These are phyloP conservation scores for Apaloderma vittatum DNA, from an alignment of 2,113 vertebrate genomes.

Conservation along the genomic window DNA sequence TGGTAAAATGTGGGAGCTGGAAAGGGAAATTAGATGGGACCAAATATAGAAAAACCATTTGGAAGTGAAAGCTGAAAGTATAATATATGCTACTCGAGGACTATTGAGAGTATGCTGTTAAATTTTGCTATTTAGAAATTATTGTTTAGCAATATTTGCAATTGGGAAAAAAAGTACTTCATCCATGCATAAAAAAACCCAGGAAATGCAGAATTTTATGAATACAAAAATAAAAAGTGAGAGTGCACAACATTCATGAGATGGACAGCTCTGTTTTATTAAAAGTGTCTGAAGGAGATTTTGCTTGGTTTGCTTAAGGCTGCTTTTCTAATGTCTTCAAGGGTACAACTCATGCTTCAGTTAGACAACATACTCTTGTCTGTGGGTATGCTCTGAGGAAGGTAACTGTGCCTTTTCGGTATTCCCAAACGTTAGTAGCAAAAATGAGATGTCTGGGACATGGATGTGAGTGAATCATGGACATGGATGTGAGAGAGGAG, in stretches of 20 bases:
- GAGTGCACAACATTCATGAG: neutral
- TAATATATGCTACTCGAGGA: neutral
- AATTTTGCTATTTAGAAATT: neutral
- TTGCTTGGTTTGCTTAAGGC: neutral
- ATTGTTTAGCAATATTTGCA: neutral
- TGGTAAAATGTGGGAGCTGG: neutral
- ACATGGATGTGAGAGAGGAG: neutral
- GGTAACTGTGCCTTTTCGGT: neutral
- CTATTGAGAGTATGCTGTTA: neutral
- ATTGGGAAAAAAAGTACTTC: neutral
- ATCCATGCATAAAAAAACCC: neutral
- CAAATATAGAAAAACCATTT: neutral
- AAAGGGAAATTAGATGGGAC: neutral
- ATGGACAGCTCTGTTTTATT: neutral
- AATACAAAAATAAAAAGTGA: neutral
- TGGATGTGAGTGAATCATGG: neutral
- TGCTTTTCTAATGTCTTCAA: neutral
- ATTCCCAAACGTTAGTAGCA: neutral
- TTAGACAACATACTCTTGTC: neutral
- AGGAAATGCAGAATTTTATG: neutral
- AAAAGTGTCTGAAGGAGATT: neutral
- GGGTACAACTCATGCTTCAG: neutral
- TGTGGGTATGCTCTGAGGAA: neutral
- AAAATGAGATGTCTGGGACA: neutral
- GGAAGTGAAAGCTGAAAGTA: neutral